phyloP scores from a whole-genome alignment of 2,797 vertebrate species.

The Furcifer pardalis region DNA sequence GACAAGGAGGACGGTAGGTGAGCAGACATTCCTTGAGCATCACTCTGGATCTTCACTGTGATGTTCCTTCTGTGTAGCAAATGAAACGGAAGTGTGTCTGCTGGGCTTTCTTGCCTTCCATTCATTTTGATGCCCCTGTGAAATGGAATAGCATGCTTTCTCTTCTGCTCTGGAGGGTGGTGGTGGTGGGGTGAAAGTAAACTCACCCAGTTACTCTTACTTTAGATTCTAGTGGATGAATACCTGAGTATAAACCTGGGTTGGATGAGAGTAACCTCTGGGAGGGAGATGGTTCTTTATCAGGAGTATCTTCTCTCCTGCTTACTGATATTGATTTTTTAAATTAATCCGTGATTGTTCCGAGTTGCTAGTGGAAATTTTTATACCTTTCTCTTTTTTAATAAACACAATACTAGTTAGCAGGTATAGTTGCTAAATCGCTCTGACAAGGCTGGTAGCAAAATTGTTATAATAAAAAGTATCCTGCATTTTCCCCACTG shows the following conservation, averaged over 20 bases:
- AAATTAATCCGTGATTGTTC: conserved; percentile 30
- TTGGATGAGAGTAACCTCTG: conserved; percentile 3
- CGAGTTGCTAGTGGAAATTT: conserved; percentile 28
- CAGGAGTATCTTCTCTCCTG: not conserved
- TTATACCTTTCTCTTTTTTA: conserved; percentile 48
- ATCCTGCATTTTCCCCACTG: conserved; percentile 10
- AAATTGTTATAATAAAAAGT: conserved; percentile 30
- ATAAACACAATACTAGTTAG: conserved; percentile 68
- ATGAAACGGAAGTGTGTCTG: conserved; percentile 47
- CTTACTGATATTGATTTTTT: not conserved
- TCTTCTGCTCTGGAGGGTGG: not conserved
- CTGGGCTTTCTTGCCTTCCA: conserved; percentile 21
- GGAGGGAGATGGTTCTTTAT: not conserved
- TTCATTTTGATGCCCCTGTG: conserved; percentile 40
- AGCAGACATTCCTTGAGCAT: conserved; percentile 62
- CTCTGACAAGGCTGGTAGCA: conserved; percentile 34
- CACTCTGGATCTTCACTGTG: conserved; percentile 40
- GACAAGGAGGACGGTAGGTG: conserved; percentile 99
- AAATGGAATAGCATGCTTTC: conserved; percentile 34
- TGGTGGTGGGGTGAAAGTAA: not conserved
- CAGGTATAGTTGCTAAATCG: conserved; percentile 52
- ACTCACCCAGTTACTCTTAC: conserved; percentile 43
- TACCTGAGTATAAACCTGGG: conserved; percentile 21
- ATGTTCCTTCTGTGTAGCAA: conserved; percentile 46
- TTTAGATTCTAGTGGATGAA: conserved; percentile 39